Conservation (phyloP, 2,113 vertebrate genomes). For the Hydropotes inermis region DNA sequence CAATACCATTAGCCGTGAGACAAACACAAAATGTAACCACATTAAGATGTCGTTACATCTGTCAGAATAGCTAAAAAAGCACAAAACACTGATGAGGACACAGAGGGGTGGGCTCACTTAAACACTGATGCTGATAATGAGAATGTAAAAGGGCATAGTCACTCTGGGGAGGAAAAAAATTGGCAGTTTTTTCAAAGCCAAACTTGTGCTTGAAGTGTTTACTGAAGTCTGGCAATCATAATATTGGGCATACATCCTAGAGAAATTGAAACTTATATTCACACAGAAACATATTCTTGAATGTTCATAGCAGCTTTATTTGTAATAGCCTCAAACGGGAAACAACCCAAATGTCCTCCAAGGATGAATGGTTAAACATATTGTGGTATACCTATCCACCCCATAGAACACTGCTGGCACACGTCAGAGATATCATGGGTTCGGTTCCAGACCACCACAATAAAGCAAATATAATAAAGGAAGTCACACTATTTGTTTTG, state of each 20-base stretch:
- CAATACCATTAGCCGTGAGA: background rate
- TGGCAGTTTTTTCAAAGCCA: background rate
- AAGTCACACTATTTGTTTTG: background rate
- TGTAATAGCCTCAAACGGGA: background rate
- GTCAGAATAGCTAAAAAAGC: background rate
- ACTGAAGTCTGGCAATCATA: background rate
- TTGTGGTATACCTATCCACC: background rate
- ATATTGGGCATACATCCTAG: background rate
- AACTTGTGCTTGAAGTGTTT: background rate
- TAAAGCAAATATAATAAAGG: background rate
- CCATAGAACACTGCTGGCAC: background rate
- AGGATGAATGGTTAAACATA: background rate
- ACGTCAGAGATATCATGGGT: background rate
- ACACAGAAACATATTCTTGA: background rate
- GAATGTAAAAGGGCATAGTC: background rate
- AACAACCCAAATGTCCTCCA: background rate
- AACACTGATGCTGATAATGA: background rate
- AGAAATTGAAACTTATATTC: background rate
- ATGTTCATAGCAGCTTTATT: background rate
- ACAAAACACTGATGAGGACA: background rate
- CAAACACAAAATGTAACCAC: background rate
- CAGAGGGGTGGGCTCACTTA: background rate
- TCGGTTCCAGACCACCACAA: background rate
- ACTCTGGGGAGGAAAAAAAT: no score
- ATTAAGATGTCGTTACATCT: background rate